Conservation (phyloP, 2,888 invertebrate genomes). For the Patella caerulea region DNA sequence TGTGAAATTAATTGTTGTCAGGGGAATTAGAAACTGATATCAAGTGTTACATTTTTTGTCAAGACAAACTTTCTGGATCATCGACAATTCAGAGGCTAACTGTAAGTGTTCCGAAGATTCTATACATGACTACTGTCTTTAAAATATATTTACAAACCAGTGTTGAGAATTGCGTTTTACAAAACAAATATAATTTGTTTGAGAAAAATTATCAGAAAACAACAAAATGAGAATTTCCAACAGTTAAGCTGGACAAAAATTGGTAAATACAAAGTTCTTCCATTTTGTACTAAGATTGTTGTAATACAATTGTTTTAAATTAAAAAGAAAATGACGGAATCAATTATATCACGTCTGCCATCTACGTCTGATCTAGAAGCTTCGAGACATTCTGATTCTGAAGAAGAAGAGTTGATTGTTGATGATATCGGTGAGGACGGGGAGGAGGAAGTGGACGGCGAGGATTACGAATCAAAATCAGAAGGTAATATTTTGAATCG, state of each 20-base stretch:
- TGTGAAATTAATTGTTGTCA: too few species aligned
- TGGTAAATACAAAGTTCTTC: not conserved
- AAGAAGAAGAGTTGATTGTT: not conserved
- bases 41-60: too few species aligned
- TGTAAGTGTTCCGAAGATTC: too few species aligned
- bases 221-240: too few species aligned
- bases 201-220: too few species aligned
- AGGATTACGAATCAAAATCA: slow-evolving; percentile 5
- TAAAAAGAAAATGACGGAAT: not conserved
- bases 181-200: too few species aligned
- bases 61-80: too few species aligned
- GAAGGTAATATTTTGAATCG: not conserved
- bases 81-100: too few species aligned
- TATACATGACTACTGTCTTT: too few species aligned
- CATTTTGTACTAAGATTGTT: not conserved
- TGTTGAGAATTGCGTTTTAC: too few species aligned
- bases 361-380: not conserved
- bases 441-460: not conserved
- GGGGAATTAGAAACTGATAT: too few species aligned
- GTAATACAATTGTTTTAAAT: not conserved
- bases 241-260: not conserved
- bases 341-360: not conserved
- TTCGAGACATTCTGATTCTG: not conserved
- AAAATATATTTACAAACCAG: too few species aligned
- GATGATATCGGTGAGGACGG: not conserved